Evolutionary conservation across 1,140 invertebrate species (phyloP), one percentile per base, ranked within the genome.

Genomic region (Eumeta japonica): DNA sequence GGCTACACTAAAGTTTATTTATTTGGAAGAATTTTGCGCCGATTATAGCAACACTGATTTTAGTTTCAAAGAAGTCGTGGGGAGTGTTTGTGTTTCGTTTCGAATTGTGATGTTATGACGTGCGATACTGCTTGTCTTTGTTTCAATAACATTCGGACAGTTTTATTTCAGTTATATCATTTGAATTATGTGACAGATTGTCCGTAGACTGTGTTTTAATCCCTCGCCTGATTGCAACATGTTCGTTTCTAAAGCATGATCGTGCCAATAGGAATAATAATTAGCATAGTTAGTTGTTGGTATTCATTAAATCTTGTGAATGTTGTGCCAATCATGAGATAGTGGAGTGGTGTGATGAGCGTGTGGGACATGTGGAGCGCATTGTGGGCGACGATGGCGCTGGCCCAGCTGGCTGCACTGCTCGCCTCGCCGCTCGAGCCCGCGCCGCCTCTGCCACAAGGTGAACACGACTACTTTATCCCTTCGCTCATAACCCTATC

Each of bases 321-420:
- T 70, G 54, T 70, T 63, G 66, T 73, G 64, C 61, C 64, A 71
- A 73, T 68, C 63, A 73, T 73, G 68, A 73, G 68, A 73, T 73
- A 73, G 68, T 73, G 66, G 54, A 63, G 66, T 73, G 64, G 55
- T 70, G 68, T 73, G 68, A 73, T 73, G 70, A 65, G 66, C 64
- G 61, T 70, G 57, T 68, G 68, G 68, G 65, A 74, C 70, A 68
- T 74, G 64, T 67, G 68, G 68, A 58, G 64, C 35, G 62, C 65
- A 57, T 48, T 73, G 48, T 70, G 64, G 65, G 55, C 49, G 45
- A 52, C 60, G 39, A 58, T 62, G 55, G 59, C 58, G 28, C 55
- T 67, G 55, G 52, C 51, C 39, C 64, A 59, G 44, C 46, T 68
- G 49, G 46, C 51, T 35, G 55, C 46, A 28, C 55, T 60, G 43